Evolutionary conservation across 2,113 vertebrate genomes (phyloP).

Genomic region (Marmota flaviventris): DNA sequence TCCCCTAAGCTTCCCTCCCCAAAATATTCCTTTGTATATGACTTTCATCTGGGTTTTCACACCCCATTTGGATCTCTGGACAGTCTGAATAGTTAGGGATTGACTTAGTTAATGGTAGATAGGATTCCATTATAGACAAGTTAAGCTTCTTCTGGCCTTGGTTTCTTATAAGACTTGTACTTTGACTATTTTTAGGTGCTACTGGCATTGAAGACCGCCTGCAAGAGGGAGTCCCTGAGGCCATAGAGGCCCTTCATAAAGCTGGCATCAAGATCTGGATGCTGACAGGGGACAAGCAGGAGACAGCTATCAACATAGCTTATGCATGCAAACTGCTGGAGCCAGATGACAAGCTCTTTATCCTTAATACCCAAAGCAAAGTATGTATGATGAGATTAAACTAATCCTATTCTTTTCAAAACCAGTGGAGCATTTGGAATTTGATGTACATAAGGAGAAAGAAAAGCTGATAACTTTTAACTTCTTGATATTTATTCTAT

Average conservation of each 20-base stretch:
- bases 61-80: neutral
- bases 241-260: constrained; percentile 93
- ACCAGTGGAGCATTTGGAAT: neutral
- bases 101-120: neutral
- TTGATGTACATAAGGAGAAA: neutral
- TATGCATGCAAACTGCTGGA: constrained; percentile 94
- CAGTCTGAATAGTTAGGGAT: neutral
- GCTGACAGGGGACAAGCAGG: constrained; percentile 97
- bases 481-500: neutral
- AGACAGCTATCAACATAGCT: constrained; percentile 96
- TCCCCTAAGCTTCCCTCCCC: neutral
- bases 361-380: constrained; percentile 89
- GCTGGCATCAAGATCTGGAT: constrained; percentile 97
- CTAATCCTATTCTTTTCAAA: neutral
- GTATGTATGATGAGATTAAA: constrained; percentile 84
- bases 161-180: neutral
- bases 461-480: neutral
- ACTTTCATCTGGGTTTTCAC: neutral
- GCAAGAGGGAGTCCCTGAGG: constrained; percentile 96
- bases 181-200: constrained; percentile 88
- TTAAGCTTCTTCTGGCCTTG: neutral
- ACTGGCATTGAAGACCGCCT: constrained; percentile 97
- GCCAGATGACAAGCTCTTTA: constrained; percentile 90
- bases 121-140: accelerated
- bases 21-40: neutral